Evolutionary conservation across 2,113 vertebrate species (phyloP), one percentile per base, ranked within the genome.

Genomic region (Pycnonotus jocosus): DNA sequence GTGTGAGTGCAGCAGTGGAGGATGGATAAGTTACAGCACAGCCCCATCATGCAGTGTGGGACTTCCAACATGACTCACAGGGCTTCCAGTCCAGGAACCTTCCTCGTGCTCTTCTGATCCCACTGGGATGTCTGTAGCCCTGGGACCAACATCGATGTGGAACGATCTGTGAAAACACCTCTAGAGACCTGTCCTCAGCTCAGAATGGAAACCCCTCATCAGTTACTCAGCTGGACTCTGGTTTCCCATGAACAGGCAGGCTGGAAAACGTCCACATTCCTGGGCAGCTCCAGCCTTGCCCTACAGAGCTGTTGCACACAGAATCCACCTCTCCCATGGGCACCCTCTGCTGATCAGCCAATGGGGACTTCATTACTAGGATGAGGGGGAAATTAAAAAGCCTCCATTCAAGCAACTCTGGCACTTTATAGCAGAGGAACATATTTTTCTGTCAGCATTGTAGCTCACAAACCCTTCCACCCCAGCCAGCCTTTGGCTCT

Each of bases 131-230:
- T 12, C 35, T 19, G 22, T 25, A 47, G 44, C 20, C 28, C 51
- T 8, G 3, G 14, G 14, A 74, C 33, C 37, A 0, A 1, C 51
- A n/a, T 4, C 0, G 0, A 3, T 5, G 9, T 3, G 17, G 18
- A 45, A 23, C 7, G 25, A 22, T 37, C 38, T 58, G 15, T 50
- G 42, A 45, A 47, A 83, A 50, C 27, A 44, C 24, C 3, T 69
- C 58, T 51, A 2, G 4, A 64, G 72, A 37, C 50, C 16, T 69
- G 37, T 78, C 35, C 51, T 68, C 56, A 50, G 40, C 35, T 83
- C 44, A 76, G 38, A 83, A 38, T 12, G 11, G 38, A 57, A 78
- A 79, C 9, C 24, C 12, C 10, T 21, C 11, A 6, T 19, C 12
- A 73, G 68, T 70, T 71, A 30, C 24, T 5, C 16, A 33, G 5